phyloP scores from a whole-genome alignment of 2,888 invertebrate species.

The Scaptomyza cyrtandrae region DNA sequence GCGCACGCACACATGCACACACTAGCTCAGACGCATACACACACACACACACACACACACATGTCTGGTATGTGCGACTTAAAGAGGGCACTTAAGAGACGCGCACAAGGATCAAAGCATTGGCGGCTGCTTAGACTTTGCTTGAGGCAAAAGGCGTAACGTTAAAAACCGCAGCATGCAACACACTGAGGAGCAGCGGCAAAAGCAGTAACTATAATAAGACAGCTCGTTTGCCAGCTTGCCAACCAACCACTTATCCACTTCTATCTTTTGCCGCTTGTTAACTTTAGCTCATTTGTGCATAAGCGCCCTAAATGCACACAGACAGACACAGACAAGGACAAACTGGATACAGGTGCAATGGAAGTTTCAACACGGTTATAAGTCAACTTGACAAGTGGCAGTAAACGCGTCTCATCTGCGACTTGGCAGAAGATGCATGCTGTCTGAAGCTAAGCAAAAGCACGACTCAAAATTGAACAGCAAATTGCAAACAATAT shows the following conservation, averaged over 20 bases:
- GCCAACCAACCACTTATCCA: not conserved
- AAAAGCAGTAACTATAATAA: conserved; percentile 60
- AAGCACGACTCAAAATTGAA: conserved; percentile 34
- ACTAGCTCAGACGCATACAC: conserved; percentile 13
- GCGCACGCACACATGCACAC: conserved; percentile 20
- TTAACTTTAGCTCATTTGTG: conserved; percentile 77
- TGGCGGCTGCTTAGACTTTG: conserved; percentile 51
- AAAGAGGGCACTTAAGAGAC: conserved; percentile 55
- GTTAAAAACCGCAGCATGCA: conserved; percentile 50
- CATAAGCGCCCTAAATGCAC: conserved; percentile 37
- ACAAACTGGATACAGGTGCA: conserved; percentile 35
- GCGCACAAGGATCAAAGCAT: conserved; percentile 37
- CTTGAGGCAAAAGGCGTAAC: conserved; percentile 50
- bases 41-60: conserved; percentile 6
- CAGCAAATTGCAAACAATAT: conserved; percentile 49
- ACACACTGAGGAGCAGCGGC: conserved; percentile 6
- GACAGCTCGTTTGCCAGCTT: conserved; percentile 68
- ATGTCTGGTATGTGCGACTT: conserved; percentile 21
- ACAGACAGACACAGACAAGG: conserved; percentile 5
- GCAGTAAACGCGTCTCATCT: conserved; percentile 51
- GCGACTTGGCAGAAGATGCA: conserved; percentile 17
- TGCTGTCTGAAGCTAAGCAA: conserved; percentile 1
- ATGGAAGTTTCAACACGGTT: conserved; percentile 48
- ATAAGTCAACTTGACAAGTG: conserved; percentile 72
- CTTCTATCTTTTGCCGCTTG: conserved; percentile 44